phyloP scores from a whole-genome alignment of 2,888 invertebrate genomes.

The Catotricha subobsoleta region DNA sequence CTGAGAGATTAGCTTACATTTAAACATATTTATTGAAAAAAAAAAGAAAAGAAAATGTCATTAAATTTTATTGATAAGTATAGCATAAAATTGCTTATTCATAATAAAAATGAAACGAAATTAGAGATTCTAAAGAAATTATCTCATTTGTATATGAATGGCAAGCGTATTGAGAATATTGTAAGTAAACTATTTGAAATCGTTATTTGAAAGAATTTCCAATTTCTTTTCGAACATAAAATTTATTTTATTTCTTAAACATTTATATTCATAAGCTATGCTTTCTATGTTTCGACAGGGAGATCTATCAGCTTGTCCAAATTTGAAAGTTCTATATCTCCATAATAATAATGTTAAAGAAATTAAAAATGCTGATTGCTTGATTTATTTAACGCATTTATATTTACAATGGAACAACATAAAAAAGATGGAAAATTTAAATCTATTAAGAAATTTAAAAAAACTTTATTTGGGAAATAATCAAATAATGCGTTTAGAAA shows the following conservation, averaged over 20 bases:
- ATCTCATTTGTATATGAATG: slow-evolving; percentile 38
- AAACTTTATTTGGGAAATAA: slow-evolving; percentile 62
- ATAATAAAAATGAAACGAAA: slow-evolving; percentile 3
- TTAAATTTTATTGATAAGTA: neutral
- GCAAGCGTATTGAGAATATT: slow-evolving; percentile 36
- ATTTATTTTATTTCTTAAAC: neutral
- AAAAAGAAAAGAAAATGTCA: neutral
- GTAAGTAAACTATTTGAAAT: slow-evolving; percentile 27
- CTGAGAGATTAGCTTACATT: too few species aligned
- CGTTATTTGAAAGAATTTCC: neutral
- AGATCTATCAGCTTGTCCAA: slow-evolving; percentile 24
- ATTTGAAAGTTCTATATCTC: slow-evolving; percentile 47
- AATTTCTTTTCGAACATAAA: neutral
- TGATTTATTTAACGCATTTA: slow-evolving; percentile 46
- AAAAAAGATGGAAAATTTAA: slow-evolving; percentile 45
- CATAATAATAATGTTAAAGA: slow-evolving; percentile 64
- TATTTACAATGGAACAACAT: slow-evolving; percentile 66
- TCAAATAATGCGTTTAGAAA: slow-evolving; percentile 48
- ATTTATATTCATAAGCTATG: slow-evolving; percentile 6
- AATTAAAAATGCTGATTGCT: slow-evolving; percentile 49
- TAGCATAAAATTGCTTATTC: neutral
- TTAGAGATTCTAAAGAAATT: slow-evolving; percentile 15
- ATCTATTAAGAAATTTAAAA: slow-evolving; percentile 42
- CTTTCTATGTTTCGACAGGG: slow-evolving; percentile 18
- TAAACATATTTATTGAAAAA: too few species aligned